Percentiles rank a stretch among this genome's conserved stretches.
Conservation (phyloP, 2,113 vertebrate genomes). For the Dromas ardeola region DNA sequence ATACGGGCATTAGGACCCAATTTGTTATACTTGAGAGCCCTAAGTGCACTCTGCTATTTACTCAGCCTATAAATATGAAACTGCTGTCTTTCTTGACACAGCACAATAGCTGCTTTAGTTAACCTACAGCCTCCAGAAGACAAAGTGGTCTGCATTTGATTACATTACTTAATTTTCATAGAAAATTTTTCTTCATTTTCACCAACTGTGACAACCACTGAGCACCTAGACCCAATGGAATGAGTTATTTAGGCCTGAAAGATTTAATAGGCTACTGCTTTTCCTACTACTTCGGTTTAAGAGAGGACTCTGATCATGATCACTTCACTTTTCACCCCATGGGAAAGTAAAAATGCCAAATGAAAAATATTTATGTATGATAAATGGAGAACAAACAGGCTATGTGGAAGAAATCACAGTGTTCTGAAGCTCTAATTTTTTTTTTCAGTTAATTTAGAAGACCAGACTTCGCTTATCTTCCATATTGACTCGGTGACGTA, state of each 20-base stretch:
- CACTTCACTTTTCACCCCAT: not conserved
- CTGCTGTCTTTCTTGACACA: not conserved
- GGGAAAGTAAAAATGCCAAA: not conserved
- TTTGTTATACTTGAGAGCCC: not conserved
- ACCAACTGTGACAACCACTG: not conserved
- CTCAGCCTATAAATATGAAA: constrained; percentile 17
- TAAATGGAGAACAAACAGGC: not conserved
- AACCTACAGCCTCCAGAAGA: not conserved
- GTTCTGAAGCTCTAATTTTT: not conserved
- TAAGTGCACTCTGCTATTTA: constrained; percentile 1
- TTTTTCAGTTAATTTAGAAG: not conserved
- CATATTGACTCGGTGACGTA: not conserved
- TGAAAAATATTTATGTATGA: not conserved
- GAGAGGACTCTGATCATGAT: not conserved
- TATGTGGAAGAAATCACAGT: not conserved
- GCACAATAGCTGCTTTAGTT: not conserved
- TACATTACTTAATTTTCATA: not conserved
- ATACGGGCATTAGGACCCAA: not conserved
- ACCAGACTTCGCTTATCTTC: not conserved
- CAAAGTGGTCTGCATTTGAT: not conserved
- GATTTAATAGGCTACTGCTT: not conserved
- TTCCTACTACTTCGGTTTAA: not conserved
- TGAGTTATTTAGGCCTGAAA: not conserved
- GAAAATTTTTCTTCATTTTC: constrained; percentile 15
- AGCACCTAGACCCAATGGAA: not conserved